Conservation (phyloP, 1,140 invertebrate species). For the Drosophila nigrodunni region DNA sequence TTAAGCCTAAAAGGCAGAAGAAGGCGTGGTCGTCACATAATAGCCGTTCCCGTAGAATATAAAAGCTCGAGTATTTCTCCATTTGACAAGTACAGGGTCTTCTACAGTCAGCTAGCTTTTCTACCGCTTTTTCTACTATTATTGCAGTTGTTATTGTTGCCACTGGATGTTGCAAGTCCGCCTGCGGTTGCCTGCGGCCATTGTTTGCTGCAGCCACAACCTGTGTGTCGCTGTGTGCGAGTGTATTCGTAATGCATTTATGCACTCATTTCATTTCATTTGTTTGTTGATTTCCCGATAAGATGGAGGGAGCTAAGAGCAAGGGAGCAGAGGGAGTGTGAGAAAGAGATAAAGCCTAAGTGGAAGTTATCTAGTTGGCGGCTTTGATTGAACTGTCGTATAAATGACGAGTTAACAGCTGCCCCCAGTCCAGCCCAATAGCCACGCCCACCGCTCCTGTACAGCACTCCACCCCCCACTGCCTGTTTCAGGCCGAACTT, state of each 20-base stretch:
- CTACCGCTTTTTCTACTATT: too few species aligned
- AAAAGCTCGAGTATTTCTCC: too few species aligned
- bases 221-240: slow-evolving; percentile 15
- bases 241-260: slow-evolving; percentile 56
- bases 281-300: slow-evolving; percentile 38
- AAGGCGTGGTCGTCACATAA: too few species aligned
- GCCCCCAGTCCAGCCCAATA: background rate
- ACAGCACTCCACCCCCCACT: background rate
- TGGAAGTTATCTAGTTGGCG: slow-evolving; percentile 9
- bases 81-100: too few species aligned
- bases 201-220: slow-evolving; percentile 52
- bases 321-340: background rate
- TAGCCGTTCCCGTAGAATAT: too few species aligned
- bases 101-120: too few species aligned
- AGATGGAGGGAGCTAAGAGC: background rate
- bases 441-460: background rate
- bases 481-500: background rate
- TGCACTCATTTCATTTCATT: slow-evolving; percentile 57
- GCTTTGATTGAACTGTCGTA: slow-evolving; percentile 23
- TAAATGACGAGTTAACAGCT: slow-evolving; percentile 28
- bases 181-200: slow-evolving; percentile 54
- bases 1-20: too few species aligned
- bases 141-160: slow-evolving; percentile 9
- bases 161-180: slow-evolving; percentile 37
- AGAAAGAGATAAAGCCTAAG: slow-evolving; percentile 18